These are phyloP conservation scores for Drosophila ambigua DNA, from an alignment of 1,140 invertebrate genomes.

Conservation along the genomic window DNA sequence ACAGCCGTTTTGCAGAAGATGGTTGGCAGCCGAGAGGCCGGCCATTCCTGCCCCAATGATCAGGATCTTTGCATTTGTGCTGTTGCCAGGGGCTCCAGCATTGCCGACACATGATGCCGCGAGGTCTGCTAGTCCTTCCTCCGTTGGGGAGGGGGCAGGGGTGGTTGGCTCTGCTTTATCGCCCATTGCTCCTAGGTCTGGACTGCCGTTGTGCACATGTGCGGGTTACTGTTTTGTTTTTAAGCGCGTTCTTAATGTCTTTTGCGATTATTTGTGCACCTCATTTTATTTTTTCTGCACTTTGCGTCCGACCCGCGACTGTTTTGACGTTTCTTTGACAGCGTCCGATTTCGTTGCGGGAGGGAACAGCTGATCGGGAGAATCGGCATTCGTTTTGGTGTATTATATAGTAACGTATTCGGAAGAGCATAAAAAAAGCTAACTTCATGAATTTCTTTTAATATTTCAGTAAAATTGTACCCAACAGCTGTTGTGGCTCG, in stretches of 20 bases:
- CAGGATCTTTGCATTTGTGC: conserved; percentile 87
- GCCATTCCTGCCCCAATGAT: conserved; percentile 95
- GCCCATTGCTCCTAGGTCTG: conserved; percentile 43
- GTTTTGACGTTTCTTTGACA: conserved; percentile 73
- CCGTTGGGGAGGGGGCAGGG: conserved; percentile 75
- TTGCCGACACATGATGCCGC: conserved; percentile 13
- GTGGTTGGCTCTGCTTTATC: conserved; percentile 69
- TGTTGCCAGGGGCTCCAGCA: conserved; percentile 21
- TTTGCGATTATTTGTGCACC: conserved; percentile 19
- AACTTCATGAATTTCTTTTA: too few species aligned
- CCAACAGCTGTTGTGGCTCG: too few species aligned
- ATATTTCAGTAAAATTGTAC: too few species aligned
- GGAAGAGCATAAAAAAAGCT: too few species aligned
- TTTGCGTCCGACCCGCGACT: conserved; percentile 47
- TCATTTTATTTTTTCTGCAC: conserved; percentile 50
- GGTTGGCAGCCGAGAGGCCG: conserved; percentile 93
- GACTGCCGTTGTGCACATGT: conserved; percentile 34
- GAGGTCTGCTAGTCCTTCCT: conserved; percentile 59
- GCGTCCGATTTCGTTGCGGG: conserved; percentile 9
- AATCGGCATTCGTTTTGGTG: too few species aligned
- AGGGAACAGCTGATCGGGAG: conserved; percentile 22
- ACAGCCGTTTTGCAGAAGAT: conserved; percentile 91
- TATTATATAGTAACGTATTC: too few species aligned
- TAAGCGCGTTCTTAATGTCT: conserved; percentile 12
- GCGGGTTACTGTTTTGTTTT: conserved; percentile 23